A percentile compares a stretch with the other conserved stretches of the same genome.
These are phyloP conservation scores for Tupaia chinensis DNA, from an alignment of 2,113 vertebrate genomes.

Conservation along the genomic window DNA sequence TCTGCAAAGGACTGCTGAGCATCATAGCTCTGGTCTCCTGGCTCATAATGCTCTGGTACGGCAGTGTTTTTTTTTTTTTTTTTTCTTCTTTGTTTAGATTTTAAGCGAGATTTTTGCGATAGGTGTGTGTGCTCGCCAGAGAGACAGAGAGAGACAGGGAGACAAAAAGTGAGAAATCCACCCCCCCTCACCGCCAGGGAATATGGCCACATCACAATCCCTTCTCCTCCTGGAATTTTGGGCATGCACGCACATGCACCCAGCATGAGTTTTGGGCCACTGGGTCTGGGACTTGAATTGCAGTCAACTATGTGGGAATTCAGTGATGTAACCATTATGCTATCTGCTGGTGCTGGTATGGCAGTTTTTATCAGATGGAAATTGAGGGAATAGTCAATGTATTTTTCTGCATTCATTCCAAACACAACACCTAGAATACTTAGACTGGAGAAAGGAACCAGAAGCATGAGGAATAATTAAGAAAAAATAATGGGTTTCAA, in stretches of 20 bases:
- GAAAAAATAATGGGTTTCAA: slow-evolving; percentile 57
- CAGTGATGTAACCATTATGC: too few relatives aligned
- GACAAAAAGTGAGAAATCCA: too few relatives aligned
- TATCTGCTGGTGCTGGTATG: neutral
- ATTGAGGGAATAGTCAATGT: neutral
- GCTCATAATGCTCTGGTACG: neutral
- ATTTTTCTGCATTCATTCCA: neutral
- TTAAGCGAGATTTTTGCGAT: too few relatives aligned
- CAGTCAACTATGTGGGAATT: too few relatives aligned
- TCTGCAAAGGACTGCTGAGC: neutral
- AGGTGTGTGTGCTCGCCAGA: too few relatives aligned
- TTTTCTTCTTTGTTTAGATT: neutral
- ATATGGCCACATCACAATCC: too few relatives aligned
- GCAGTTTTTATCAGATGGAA: neutral
- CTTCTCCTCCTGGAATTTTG: too few relatives aligned
- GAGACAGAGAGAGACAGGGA: too few relatives aligned
- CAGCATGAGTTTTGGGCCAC: too few relatives aligned
- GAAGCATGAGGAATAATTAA: slow-evolving; percentile 49
- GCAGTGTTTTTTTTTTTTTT: neutral
- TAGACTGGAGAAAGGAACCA: neutral
- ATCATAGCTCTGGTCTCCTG: neutral
- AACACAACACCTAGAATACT: neutral
- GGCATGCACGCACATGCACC: too few relatives aligned
- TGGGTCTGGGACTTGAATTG: too few relatives aligned
- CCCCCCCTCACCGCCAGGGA: too few relatives aligned